phyloP scores from a whole-genome alignment of 2,888 invertebrate genomes.

The Neuroscelio doddi region DNA sequence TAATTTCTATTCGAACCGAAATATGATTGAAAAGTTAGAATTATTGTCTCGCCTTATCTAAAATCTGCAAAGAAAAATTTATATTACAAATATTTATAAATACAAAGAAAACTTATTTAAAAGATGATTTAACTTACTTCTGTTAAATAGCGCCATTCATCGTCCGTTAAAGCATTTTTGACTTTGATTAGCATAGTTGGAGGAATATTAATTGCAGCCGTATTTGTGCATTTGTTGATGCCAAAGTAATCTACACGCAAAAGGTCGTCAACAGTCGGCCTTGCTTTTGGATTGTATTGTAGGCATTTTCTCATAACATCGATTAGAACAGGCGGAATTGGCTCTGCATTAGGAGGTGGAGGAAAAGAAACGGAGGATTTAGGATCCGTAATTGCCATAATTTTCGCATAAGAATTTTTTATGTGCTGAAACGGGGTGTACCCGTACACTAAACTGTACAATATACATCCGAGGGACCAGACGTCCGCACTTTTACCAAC shows the following conservation, averaged over 20 bases:
- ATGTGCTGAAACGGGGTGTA: conserved; percentile 93
- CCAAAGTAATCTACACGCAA: conserved; percentile 74
- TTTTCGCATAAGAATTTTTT: conserved; percentile 80
- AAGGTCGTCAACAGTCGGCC: conserved; percentile 85
- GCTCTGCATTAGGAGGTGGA: conserved; percentile 66
- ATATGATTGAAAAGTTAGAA: not conserved
- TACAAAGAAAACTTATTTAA: conserved; percentile 1
- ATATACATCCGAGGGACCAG: conserved; percentile 97
- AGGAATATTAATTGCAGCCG: conserved; percentile 50
- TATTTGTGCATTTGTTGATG: conserved; percentile 27
- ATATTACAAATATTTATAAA: not conserved
- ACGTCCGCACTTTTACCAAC: conserved; percentile 95
- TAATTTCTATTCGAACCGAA: no score
- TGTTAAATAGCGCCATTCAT: conserved; percentile 64
- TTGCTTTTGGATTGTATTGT: conserved; percentile 79
- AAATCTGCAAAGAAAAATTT: conserved; percentile 5
- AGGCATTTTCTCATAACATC: conserved; percentile 82
- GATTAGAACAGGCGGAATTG: conserved; percentile 76
- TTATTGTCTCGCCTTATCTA: not conserved
- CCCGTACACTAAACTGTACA: conserved; percentile 93
- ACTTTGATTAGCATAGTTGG: conserved; percentile 60
- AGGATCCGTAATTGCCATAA: conserved; percentile 84
- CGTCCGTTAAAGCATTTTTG: conserved; percentile 58
- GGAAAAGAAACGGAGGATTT: conserved; percentile 84
- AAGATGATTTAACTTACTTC: conserved; percentile 52